Conservation (phyloP, 2,797 vertebrate species). For the Epinephelus malabaricus region DNA sequence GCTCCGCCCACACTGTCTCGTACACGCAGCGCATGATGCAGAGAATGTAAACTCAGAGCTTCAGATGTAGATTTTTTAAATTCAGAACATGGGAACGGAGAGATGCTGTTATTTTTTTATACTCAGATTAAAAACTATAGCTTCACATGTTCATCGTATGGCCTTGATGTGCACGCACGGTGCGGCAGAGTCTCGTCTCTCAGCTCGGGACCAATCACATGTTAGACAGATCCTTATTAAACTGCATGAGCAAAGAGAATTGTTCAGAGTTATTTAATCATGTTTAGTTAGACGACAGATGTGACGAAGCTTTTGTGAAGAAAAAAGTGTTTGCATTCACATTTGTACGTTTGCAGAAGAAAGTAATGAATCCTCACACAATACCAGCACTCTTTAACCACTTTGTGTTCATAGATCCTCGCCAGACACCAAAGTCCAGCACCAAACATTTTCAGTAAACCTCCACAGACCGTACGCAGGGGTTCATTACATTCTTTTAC, state of each 20-base stretch:
- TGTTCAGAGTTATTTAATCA: slow-evolving; percentile 2
- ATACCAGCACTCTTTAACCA: too few relatives aligned
- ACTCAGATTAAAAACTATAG: slow-evolving; percentile 15
- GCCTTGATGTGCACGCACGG: slow-evolving; percentile 52
- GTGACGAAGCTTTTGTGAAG: neutral
- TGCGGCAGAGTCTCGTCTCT: slow-evolving; percentile 67
- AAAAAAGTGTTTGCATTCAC: neutral
- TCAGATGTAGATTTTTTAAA: slow-evolving; percentile 55
- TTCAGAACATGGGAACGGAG: slow-evolving; percentile 26
- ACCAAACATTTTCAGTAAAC: neutral
- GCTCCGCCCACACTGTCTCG: neutral
- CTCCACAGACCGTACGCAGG: too few relatives aligned
- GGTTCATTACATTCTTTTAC: neutral
- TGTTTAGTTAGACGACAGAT: slow-evolving; percentile 1
- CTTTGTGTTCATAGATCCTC: neutral
- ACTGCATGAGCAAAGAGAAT: slow-evolving; percentile 35
- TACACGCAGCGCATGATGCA: slow-evolving; percentile 48
- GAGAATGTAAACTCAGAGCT: slow-evolving; percentile 72
- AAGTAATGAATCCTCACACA: too few relatives aligned
- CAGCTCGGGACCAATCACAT: slow-evolving; percentile 26
- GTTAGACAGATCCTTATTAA: slow-evolving; percentile 6
- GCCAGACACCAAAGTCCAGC: neutral
- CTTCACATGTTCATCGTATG: slow-evolving; percentile 42
- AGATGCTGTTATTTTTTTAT: slow-evolving; percentile 75
- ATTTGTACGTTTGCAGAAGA: neutral